A percentile compares a stretch with the other conserved stretches of the same genome.
phyloP scores from a whole-genome alignment of 1,140 invertebrate genomes.

The Temnothorax curvispinosus region DNA sequence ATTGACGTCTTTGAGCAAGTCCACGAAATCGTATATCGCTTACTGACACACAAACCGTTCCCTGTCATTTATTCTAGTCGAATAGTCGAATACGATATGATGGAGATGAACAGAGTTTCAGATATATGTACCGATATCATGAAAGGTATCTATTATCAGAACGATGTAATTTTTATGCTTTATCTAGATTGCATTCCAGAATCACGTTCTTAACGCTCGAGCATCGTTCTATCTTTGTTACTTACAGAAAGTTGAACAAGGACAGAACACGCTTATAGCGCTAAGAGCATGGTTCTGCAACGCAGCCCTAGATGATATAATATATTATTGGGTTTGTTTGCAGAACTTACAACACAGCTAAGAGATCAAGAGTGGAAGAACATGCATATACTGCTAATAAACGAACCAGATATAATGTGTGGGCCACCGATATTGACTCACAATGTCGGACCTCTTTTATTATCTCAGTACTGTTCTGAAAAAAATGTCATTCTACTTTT shows the following conservation, averaged over 20 bases:
- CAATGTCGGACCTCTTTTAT: constrained; percentile 81
- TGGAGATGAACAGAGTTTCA: constrained; percentile 64
- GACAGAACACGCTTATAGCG: too few relatives aligned
- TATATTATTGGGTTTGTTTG: constrained; percentile 46
- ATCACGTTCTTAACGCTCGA: too few relatives aligned
- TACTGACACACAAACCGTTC: constrained; percentile 72
- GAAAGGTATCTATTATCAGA: constrained; percentile 71
- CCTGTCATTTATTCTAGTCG: constrained; percentile 67
- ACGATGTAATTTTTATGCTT: background rate
- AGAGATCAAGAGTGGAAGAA: constrained; percentile 81
- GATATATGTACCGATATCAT: constrained; percentile 81
- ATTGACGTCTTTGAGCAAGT: constrained; percentile 76
- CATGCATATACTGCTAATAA: constrained; percentile 80
- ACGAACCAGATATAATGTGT: constrained; percentile 81
- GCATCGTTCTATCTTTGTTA: too few relatives aligned
- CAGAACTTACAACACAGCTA: constrained; percentile 78
- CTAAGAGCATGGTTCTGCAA: too few relatives aligned
- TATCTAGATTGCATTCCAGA: too few relatives aligned
- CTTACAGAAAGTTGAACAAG: too few relatives aligned
- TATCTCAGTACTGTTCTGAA: constrained; percentile 80
- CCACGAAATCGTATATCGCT: constrained; percentile 76
- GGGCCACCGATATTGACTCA: constrained; percentile 81
- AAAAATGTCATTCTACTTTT: constrained; percentile 83
- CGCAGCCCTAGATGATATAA: background rate
- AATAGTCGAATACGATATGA: constrained; percentile 56